Percentiles rank a stretch among this genome's conserved stretches.
Conservation (phyloP, 2,888 invertebrate genomes). For the Tridacna crocea region DNA sequence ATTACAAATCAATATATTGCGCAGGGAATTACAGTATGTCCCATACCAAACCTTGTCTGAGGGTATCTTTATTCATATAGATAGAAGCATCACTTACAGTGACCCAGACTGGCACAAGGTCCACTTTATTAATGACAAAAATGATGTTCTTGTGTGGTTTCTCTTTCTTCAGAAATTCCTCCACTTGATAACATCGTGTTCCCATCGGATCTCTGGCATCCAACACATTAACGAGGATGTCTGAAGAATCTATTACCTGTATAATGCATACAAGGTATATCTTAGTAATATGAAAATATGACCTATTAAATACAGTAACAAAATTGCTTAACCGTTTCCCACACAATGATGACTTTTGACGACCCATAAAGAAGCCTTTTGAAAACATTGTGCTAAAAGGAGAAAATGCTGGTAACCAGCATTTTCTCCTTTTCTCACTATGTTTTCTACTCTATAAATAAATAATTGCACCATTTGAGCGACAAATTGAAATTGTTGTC, state of each 20-base stretch:
- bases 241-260: constrained; percentile 95
- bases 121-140: constrained; percentile 96
- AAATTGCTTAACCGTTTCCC: too few species aligned
- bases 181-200: constrained; percentile 96
- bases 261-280: constrained; percentile 7
- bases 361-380: background rate
- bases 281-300: too few species aligned
- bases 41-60: too few species aligned
- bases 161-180: constrained; percentile 96
- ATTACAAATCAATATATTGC: too few species aligned
- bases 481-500: too few species aligned
- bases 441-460: too few species aligned
- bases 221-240: constrained; percentile 97
- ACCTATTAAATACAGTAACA: too few species aligned
- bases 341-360: too few species aligned
- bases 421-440: background rate
- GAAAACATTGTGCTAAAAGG: background rate
- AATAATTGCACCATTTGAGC: too few species aligned
- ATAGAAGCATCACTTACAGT: constrained; percentile 86
- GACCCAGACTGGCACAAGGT: constrained; percentile 97
- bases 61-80: too few species aligned
- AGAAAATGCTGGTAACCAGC: background rate
- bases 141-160: constrained; percentile 98
- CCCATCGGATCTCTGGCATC: constrained; percentile 99
- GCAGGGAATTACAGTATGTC: too few species aligned